Evolutionary conservation across 2,113 vertebrate genomes (phyloP).

Genomic region (Lamprotornis superbus): DNA sequence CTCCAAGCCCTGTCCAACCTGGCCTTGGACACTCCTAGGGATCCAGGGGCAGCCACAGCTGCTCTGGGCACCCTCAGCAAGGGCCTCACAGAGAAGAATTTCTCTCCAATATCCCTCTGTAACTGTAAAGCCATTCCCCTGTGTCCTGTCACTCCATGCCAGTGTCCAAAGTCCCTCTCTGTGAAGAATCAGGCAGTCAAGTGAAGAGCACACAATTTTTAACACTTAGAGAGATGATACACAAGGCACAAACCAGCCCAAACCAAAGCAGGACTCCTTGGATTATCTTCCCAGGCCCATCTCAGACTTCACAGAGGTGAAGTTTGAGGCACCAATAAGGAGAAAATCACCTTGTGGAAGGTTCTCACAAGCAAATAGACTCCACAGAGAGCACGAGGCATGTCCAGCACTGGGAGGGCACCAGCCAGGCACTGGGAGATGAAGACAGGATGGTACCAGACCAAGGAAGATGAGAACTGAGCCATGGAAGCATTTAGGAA

Average conservation of each 20-base stretch:
- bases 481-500: neutral
- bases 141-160: neutral
- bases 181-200: neutral
- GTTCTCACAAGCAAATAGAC: neutral
- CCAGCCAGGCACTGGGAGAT: neutral
- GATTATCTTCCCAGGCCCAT: neutral
- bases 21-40: neutral
- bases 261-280: neutral
- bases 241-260: neutral
- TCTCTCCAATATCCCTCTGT: neutral
- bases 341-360: neutral
- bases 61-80: neutral
- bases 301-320: neutral
- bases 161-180: neutral
- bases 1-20: accelerated
- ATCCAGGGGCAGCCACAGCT: neutral
- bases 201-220: neutral
- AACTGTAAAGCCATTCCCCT: neutral
- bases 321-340: neutral
- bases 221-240: neutral
- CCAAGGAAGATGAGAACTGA: neutral
- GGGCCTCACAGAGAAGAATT: neutral
- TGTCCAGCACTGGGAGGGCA: neutral
- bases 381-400: neutral
- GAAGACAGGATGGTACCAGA: neutral